Percentiles rank a stretch among this genome's conserved stretches.
These are phyloP conservation scores for Pelvicachromis taeniatus DNA, from an alignment of 2,113 vertebrate species.

Conservation along the genomic window DNA sequence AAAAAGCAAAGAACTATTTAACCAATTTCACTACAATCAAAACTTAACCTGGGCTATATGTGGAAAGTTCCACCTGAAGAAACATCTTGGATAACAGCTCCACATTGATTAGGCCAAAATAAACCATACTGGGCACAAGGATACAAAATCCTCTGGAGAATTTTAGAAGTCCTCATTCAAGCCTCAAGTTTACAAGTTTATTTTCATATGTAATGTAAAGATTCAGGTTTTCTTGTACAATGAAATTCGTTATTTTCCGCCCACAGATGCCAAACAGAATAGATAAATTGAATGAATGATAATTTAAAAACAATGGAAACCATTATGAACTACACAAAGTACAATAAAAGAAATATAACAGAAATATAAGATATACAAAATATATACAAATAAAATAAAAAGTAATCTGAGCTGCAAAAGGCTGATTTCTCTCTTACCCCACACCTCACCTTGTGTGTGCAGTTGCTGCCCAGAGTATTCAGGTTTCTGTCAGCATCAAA, in stretches of 20 bases:
- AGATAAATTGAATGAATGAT: background rate
- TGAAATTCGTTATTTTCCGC: background rate
- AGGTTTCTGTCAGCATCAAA: background rate
- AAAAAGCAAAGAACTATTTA: fast-evolving
- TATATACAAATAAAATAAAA: fast-evolving
- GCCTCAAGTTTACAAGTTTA: background rate
- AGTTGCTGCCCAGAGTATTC: background rate
- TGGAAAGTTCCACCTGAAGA: background rate
- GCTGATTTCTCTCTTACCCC: background rate
- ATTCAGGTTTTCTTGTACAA: background rate
- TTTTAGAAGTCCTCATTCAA: background rate
- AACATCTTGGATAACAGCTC: background rate
- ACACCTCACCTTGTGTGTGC: background rate
- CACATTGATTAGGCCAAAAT: background rate
- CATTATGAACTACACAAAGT: fast-evolving
- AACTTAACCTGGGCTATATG: background rate
- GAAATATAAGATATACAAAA: background rate
- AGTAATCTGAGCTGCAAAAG: background rate
- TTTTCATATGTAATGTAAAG: background rate
- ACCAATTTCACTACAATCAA: background rate
- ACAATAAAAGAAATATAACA: background rate
- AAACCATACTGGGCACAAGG: background rate
- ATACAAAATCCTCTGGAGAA: background rate
- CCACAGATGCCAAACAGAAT: background rate
- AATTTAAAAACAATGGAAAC: background rate